phyloP scores from a whole-genome alignment of 2,888 invertebrate species.

The Pyrochroa serraticornis region DNA sequence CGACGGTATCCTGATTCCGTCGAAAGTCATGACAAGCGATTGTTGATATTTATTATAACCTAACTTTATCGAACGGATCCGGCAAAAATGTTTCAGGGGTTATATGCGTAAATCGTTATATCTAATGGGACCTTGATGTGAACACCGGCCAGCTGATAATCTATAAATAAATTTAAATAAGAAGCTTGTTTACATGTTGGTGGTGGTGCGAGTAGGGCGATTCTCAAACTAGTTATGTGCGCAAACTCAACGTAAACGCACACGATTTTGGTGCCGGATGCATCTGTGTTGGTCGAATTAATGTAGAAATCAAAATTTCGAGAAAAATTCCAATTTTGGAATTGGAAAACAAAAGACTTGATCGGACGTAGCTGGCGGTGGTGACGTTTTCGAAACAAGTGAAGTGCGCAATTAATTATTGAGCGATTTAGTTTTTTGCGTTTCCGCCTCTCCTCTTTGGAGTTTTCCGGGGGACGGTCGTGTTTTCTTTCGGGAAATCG shows the following conservation, averaged over 20 bases:
- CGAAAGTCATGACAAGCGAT: slow-evolving; percentile 25
- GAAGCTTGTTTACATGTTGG: slow-evolving; percentile 30
- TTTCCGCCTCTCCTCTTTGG: neutral
- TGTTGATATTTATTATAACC: slow-evolving; percentile 11
- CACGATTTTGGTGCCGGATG: no score
- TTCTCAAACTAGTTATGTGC: slow-evolving; percentile 13
- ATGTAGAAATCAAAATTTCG: no score
- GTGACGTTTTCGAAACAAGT: neutral
- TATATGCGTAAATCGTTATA: slow-evolving; percentile 7
- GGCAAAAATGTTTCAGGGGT: no score
- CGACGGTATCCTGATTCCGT: slow-evolving; percentile 41
- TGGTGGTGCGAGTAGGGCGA: slow-evolving; percentile 18
- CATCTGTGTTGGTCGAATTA: neutral
- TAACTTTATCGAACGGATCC: slow-evolving; percentile 6
- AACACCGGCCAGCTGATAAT: slow-evolving; percentile 5
- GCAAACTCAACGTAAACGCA: slow-evolving; percentile 14
- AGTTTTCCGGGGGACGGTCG: neutral
- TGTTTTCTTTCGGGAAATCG: neutral
- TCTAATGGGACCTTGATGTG: no score
- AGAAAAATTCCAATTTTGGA: no score
- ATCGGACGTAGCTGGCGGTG: no score
- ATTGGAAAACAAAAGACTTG: no score
- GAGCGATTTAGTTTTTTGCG: no score
- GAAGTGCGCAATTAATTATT: neutral
- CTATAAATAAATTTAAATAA: slow-evolving; percentile 30